Evolutionary conservation across 2,797 vertebrate species (phyloP).

Genomic region (Prionace glauca): DNA sequence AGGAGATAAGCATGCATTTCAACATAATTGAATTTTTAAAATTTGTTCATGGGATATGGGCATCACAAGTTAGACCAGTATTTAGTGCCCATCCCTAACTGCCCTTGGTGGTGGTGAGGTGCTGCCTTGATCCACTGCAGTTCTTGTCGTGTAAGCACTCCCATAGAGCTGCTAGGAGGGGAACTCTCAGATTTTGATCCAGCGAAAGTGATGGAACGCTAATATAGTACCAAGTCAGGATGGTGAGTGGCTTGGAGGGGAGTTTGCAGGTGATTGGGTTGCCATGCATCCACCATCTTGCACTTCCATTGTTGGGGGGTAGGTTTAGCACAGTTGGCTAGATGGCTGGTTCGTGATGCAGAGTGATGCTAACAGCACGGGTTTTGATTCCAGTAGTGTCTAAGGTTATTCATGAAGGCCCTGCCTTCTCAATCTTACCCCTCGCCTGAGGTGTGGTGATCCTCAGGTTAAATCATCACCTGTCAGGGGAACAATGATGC

Average conservation of each 20-base stretch:
- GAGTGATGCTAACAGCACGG: no score
- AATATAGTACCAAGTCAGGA: not conserved
- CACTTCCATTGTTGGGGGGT: not conserved
- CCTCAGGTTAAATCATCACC: no score
- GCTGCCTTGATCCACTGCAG: not conserved
- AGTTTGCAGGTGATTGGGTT: not conserved
- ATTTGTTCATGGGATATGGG: not conserved
- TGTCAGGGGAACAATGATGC: no score
- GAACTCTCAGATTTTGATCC: not conserved
- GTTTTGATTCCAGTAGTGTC: no score
- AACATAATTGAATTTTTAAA: not conserved
- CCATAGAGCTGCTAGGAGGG: not conserved
- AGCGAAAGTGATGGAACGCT: no score
- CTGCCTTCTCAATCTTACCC: no score
- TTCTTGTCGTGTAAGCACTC: not conserved
- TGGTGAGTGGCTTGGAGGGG: not conserved
- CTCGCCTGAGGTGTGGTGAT: no score
- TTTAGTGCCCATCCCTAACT: not conserved
- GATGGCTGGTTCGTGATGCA: no score
- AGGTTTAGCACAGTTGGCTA: no score
- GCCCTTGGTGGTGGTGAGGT: not conserved
- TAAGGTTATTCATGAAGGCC: no score
- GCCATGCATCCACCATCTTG: not conserved
- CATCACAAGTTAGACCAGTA: not conserved
- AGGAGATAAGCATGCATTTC: not conserved